A percentile compares a stretch with the other conserved stretches of the same genome.
These are phyloP conservation scores for Noctua janthe DNA, from an alignment of 2,888 invertebrate genomes.

Conservation along the genomic window DNA sequence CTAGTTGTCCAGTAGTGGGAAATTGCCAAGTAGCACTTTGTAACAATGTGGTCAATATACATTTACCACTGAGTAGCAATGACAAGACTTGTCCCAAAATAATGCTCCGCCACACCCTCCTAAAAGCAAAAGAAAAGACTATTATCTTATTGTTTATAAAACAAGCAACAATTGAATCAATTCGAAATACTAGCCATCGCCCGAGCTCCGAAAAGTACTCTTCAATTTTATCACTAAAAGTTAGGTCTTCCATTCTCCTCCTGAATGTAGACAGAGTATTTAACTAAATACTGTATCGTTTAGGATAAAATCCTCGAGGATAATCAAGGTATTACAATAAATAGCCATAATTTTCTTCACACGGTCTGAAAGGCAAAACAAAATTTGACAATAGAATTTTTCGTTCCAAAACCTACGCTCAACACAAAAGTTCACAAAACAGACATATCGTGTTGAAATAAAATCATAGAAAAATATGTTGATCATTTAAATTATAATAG, in stretches of 20 bases:
- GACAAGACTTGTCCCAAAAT: slow-evolving; percentile 94
- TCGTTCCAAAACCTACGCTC: slow-evolving; percentile 62
- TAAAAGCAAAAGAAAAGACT: slow-evolving; percentile 74
- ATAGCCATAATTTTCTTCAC: slow-evolving; percentile 67
- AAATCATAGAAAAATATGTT: not conserved
- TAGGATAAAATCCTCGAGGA: slow-evolving; percentile 57
- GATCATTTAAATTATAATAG: not conserved
- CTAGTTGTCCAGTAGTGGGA: slow-evolving; percentile 95
- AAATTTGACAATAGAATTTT: slow-evolving; percentile 70
- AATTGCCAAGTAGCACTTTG: slow-evolving; percentile 93
- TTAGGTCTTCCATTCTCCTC: slow-evolving; percentile 83
- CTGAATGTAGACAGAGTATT: slow-evolving; percentile 39
- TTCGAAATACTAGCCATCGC: slow-evolving; percentile 91
- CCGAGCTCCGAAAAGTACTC: slow-evolving; percentile 92
- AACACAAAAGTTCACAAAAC: too few species aligned
- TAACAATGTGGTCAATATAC: slow-evolving; percentile 93
- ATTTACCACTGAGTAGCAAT: slow-evolving; percentile 94
- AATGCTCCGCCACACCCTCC: slow-evolving; percentile 94
- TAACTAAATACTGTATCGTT: slow-evolving; percentile 61
- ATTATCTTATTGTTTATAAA: slow-evolving; percentile 20
- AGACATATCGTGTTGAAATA: not conserved
- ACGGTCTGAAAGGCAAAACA: slow-evolving; percentile 67
- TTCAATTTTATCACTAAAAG: slow-evolving; percentile 92
- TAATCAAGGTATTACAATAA: slow-evolving; percentile 58
- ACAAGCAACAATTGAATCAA: slow-evolving; percentile 47